phyloP scores from a whole-genome alignment of 53 echinoderm and acorn worm species.

The Antedon mediterranea region DNA sequence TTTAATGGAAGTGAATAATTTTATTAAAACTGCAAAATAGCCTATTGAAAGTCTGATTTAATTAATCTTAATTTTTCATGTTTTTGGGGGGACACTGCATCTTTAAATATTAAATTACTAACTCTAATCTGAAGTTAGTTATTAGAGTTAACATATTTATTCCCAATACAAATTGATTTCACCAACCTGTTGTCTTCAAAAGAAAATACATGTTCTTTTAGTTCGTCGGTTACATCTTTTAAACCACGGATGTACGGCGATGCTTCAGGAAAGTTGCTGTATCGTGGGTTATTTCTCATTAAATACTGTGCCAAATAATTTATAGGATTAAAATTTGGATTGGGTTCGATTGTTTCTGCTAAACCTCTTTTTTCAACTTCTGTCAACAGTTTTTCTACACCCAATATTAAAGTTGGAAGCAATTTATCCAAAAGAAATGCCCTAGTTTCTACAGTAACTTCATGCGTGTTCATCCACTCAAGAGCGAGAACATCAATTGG shows the following conservation, averaged over 20 bases:
- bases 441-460: slow-evolving; percentile 80
- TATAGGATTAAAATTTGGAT: slow-evolving; percentile 82
- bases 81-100: too few species aligned
- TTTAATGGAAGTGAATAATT: too few species aligned
- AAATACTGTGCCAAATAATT: slow-evolving; percentile 88
- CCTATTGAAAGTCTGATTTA: too few species aligned
- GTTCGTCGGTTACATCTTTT: slow-evolving; percentile 81
- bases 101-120: too few species aligned
- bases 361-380: slow-evolving; percentile 73
- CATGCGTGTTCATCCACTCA: slow-evolving; percentile 75
- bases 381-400: slow-evolving; percentile 74
- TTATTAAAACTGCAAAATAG: too few species aligned
- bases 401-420: slow-evolving; percentile 80
- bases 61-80: too few species aligned
- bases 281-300: slow-evolving; percentile 92
- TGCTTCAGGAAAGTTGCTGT: slow-evolving; percentile 96
- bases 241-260: slow-evolving; percentile 90
- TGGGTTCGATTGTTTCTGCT: slow-evolving; percentile 41
- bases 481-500: slow-evolving; percentile 77
- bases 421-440: slow-evolving; percentile 88
- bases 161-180: not conserved
- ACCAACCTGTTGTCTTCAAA: slow-evolving; percentile 96
- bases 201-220: slow-evolving; percentile 89
- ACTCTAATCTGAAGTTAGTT: too few species aligned
- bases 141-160: too few species aligned